These are phyloP conservation scores for Cotesia typhae DNA, from an alignment of 1,140 invertebrate species.

Conservation along the genomic window DNA sequence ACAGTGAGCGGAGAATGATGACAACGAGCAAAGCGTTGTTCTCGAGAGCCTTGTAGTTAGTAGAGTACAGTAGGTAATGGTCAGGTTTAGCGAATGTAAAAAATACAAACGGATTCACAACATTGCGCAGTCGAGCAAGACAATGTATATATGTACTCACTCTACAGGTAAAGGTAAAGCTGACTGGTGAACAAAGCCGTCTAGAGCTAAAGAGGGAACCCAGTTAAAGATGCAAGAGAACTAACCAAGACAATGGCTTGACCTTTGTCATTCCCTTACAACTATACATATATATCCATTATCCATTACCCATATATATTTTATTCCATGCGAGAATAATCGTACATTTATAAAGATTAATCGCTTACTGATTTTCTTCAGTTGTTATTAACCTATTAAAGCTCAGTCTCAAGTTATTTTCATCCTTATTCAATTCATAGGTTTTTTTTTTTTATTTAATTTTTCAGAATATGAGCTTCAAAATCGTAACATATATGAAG, in stretches of 20 bases:
- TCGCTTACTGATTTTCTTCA: too few relatives aligned
- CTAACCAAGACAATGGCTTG: constrained; percentile 20
- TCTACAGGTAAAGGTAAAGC: neutral
- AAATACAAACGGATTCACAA: constrained; percentile 14
- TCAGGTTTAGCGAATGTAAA: constrained; percentile 19
- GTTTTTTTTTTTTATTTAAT: too few relatives aligned
- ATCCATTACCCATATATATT: neutral
- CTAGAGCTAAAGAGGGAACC: neutral
- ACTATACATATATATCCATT: neutral
- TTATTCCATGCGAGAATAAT: neutral
- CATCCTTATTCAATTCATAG: too few relatives aligned
- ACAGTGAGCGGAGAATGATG: constrained; percentile 46
- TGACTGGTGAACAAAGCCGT: constrained; percentile 22
- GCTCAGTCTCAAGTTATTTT: too few relatives aligned
- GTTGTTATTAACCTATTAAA: too few relatives aligned
- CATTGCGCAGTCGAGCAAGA: constrained; percentile 3
- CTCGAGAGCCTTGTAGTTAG: constrained; percentile 8
- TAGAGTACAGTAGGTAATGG: constrained; percentile 2
- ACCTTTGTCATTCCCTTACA: constrained; percentile 14
- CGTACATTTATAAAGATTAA: too few relatives aligned
- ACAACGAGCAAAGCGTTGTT: neutral
- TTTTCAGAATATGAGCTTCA: too few relatives aligned
- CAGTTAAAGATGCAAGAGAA: neutral
- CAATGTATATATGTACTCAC: too few relatives aligned
- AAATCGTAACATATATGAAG: too few relatives aligned